Percentiles rank a stretch among this genome's conserved stretches.
phyloP scores from a whole-genome alignment of 1,140 invertebrate genomes.

The Laodelphax striatellus region DNA sequence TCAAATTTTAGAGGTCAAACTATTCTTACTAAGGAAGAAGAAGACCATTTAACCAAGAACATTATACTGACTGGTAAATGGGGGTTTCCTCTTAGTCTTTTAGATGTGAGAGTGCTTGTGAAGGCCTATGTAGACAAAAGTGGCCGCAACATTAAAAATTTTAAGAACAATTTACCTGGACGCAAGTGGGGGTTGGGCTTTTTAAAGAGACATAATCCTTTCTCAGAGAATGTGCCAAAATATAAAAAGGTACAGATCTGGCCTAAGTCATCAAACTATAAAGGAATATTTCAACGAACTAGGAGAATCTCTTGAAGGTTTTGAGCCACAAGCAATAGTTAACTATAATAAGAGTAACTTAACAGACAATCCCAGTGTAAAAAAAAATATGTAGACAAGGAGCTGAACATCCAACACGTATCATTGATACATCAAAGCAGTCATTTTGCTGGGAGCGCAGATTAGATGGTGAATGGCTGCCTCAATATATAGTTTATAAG shows the following conservation, averaged over 20 bases:
- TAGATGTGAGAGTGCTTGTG: too few relatives aligned
- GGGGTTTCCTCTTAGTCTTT: too few relatives aligned
- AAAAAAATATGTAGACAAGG: slow-evolving; percentile 24
- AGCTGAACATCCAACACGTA: slow-evolving; percentile 27
- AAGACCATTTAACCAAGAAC: too few relatives aligned
- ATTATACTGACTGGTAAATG: too few relatives aligned
- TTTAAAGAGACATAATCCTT: slow-evolving; percentile 24
- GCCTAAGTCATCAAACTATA: slow-evolving; percentile 14
- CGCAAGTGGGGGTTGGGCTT: slow-evolving; percentile 21
- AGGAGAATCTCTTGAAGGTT: slow-evolving; percentile 18
- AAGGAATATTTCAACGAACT: slow-evolving; percentile 22
- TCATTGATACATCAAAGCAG: slow-evolving; percentile 25
- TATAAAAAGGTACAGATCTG: slow-evolving; percentile 24
- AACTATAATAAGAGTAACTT: slow-evolving; percentile 32
- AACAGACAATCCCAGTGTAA: slow-evolving; percentile 23
- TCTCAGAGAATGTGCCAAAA: slow-evolving; percentile 25
- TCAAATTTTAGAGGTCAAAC: too few relatives aligned
- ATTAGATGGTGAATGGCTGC: slow-evolving; percentile 19
- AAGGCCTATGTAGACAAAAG: too few relatives aligned
- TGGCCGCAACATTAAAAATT: slow-evolving; percentile 1
- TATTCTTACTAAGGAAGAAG: too few relatives aligned
- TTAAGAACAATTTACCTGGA: slow-evolving; percentile 25
- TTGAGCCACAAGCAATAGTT: slow-evolving; percentile 23
- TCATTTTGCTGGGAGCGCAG: slow-evolving; percentile 25
- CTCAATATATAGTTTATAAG: slow-evolving; percentile 27